Evolutionary conservation across 2,113 vertebrate genomes (phyloP), one percentile per base, ranked within the genome.

Genomic region (Ptilorrhoa leucosticta): DNA sequence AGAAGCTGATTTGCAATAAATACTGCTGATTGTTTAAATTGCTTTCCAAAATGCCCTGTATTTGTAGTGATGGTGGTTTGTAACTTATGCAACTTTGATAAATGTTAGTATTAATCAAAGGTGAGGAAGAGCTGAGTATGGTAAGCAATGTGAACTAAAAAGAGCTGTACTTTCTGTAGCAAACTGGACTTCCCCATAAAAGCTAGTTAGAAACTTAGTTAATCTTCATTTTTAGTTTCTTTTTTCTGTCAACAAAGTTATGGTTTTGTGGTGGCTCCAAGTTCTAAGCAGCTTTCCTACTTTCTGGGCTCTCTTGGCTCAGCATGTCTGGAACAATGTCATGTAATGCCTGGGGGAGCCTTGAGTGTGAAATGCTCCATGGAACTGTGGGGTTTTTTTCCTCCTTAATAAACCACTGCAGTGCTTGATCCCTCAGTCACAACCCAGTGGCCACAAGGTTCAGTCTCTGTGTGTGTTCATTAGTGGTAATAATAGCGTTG

Each of bases 1-100:
- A 72, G n/a, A 86, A 89, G 48, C 42, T 97, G 47, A 31, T 94
- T 95, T 96, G 48, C 79, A 95, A 60, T 97, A 97, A 97, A 93
- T 70, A 30, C 78, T 95, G 48, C 28, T 66, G 63, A 30, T 84
- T 48, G 12, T 83, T 66, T 65, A 56, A 83, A 77, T 54, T 86
- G 44, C 80, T 83, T 78, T 95, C 45, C 63, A 86, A 23, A 81
- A 28, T 45, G 60, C 50, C 60, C 37, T 70, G 8, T 69, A 17
- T 86, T 51, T 83, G 18, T 89, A 45, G 24, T 26, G 81, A 16
- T 66, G 22, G 8, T 93, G 83, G 44, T 83, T 96, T 70, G 26
- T 77, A 93, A 51, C 42, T 81, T 79, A 11, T 0, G 8, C 27
- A 83, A 22, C 37, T 85, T 76, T 22, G 7, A 27, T 61, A 76